A percentile compares a stretch with the other conserved stretches of the same genome.
Evolutionary conservation across 2,797 vertebrate species (phyloP).

Genomic region (Astyanax mexicanus): DNA sequence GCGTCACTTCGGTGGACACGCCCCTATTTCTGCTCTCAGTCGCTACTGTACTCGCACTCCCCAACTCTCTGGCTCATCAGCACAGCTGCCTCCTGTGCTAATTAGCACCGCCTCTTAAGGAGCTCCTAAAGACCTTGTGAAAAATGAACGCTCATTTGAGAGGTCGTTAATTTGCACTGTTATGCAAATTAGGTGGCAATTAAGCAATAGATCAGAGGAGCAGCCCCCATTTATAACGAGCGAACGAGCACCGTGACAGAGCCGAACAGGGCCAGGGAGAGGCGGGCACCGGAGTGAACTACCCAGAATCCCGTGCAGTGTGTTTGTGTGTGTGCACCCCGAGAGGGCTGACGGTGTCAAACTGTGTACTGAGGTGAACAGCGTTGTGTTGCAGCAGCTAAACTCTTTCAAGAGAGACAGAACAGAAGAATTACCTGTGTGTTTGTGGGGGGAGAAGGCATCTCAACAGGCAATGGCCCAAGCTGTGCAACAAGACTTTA

Average conservation of each 20-base stretch:
- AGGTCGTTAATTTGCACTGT: conserved; percentile 90
- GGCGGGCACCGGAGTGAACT: conserved; percentile 24
- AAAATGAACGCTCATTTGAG: conserved; percentile 89
- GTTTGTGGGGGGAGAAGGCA: not conserved
- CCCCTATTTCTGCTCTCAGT: not conserved
- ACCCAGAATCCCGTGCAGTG: conserved; percentile 1
- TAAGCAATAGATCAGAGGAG: conserved; percentile 87
- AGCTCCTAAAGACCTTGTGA: conserved; percentile 90
- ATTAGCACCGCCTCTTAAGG: conserved; percentile 88
- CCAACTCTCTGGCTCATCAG: conserved; percentile 77
- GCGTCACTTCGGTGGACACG: conserved; percentile 34
- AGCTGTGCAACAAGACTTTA: too few species aligned
- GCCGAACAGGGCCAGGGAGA: conserved; percentile 75
- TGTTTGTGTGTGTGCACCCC: not conserved
- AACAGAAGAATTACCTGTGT: not conserved
- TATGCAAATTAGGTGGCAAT: conserved; percentile 90
- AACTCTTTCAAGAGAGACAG: not conserved
- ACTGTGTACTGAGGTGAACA: not conserved
- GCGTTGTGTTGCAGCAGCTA: not conserved
- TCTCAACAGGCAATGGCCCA: not conserved
- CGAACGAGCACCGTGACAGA: conserved; percentile 84
- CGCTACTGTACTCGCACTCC: conserved; percentile 64
- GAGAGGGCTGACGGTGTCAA: not conserved
- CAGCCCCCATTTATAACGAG: conserved; percentile 85
- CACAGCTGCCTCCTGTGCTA: conserved; percentile 85